phyloP scores from a whole-genome alignment of 2,888 invertebrate species.

The Agrotis ipsilon region DNA sequence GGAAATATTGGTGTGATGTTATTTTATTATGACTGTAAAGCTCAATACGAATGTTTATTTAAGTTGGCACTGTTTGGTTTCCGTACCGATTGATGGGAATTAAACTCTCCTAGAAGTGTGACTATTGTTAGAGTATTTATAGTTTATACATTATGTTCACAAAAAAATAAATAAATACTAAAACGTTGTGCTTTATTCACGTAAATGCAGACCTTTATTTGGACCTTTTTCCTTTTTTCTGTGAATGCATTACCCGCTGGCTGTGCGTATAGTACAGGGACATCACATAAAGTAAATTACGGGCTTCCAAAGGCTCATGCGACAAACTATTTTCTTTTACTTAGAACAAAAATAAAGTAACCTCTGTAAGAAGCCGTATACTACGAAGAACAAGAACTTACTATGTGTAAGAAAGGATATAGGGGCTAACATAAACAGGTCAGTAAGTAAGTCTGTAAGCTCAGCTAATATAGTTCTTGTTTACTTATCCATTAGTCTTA shows the following conservation, averaged over 20 bases:
- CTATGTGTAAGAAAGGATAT: conserved; percentile 76
- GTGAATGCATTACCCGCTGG: conserved; percentile 15
- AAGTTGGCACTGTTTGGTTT: neutral
- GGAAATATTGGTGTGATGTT: conserved; percentile 80
- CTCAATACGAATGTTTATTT: conserved; percentile 32
- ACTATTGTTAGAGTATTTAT: neutral
- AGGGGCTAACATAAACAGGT: conserved; percentile 84
- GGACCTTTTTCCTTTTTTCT: neutral
- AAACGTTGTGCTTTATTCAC: conserved; percentile 4
- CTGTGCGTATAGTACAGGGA: conserved; percentile 17
- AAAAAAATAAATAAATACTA: neutral
- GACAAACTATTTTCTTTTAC: conserved; percentile 65
- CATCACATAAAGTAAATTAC: conserved; percentile 54
- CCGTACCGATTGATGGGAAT: conserved; percentile 2
- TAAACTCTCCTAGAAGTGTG: neutral
- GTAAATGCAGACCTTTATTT: conserved; percentile 24
- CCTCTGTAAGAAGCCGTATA: conserved; percentile 63
- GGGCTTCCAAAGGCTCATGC: conserved; percentile 44
- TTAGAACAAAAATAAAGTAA: conserved; percentile 62
- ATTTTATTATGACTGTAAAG: conserved; percentile 40
- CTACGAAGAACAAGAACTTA: conserved; percentile 75
- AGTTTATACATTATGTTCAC: neutral
- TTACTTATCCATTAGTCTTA: conserved; percentile 79
- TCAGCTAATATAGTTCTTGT: conserved; percentile 81
- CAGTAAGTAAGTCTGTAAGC: conserved; percentile 74